Base-by-base conservation (phyloP, 2,113 vertebrate species). In the Ginglymostoma cirratum region DNA sequence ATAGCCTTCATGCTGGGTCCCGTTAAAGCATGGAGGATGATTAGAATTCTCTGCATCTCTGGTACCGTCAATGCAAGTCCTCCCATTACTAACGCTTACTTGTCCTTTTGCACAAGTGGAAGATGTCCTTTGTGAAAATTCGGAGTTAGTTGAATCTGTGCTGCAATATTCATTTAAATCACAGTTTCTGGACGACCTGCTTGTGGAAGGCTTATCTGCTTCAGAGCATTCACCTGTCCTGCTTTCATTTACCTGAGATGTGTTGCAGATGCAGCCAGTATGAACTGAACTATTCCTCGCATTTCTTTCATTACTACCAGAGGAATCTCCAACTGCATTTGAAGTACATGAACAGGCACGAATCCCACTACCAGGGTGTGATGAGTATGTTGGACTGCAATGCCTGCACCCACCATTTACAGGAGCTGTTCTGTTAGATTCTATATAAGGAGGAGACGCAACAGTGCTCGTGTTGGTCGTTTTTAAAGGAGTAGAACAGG, bases 71-170 rank as follows among this genome's bases (percentile, higher is more conserved):
- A 97, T 97, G 97, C 97, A 97, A 97, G 98, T 98, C 97, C 97
- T 98, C 96, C 97, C 97, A 93, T 96, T 66, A 38, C 96, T 96
- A 27, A 97, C 15, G 52, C 48, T 45, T 30, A 72, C 42, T 15
- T 95, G 94, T 96, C 30, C 92, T 34, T 97, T 96, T 96, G 96
- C 97, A 96, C 96, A 97, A 97, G 86, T 97, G n/a, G 97, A 97
- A 96, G 97, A 97, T 95, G 97, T 98, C 97, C 97, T 97, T 96
- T 98, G 97, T 96, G 98, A 97, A 97, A 97, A 97, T 96, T 98
- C 97, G 55, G 98, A 96, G 96, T 96, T 97, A 96, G 97, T 8
- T 80, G 96, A 97, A 96, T 96, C 96, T 96, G 97, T 72, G 67
- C 52, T 70, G 70, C 94, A 95, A 69, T 72, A 97, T 96, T 97